Evolutionary conservation across 2,113 vertebrate species (phyloP), one percentile per base, ranked within the genome.

Genomic region (Nothoprocta pentlandii): DNA sequence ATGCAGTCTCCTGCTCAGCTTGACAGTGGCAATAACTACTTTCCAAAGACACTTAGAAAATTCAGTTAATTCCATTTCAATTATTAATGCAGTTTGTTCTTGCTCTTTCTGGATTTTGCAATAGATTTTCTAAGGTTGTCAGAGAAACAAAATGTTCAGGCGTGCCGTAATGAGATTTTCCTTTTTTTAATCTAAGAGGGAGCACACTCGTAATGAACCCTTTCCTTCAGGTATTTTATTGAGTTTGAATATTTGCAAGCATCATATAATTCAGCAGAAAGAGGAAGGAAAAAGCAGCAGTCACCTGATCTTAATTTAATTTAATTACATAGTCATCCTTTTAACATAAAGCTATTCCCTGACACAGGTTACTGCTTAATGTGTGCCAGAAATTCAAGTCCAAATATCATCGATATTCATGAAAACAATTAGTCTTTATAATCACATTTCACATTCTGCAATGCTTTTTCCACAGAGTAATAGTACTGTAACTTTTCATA

Each of bases 161-260:
- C 85, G 5, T 74, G 73, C 85, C 82, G 58, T 47, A 88, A 80
- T 3, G 0, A 92, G 87, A 56, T 21, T 56, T 87, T 79, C 89
- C 74, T 82, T 93, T 91, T 58, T 58, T 32, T 30, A 30, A 70
- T 83, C 85, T 54, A 14, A 34, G 36, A 77, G 23, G 23, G 2
- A 80, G 30, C 63, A 89, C 30, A 5, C 23, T 76, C 46, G 22
- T n/a, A 85, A 42, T 74, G 51, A 80, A 85, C 30, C 47, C 63
- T 85, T 80, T 66, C 59, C 39, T 80, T 89, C 85, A 80, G 36
- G 46, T 83, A 62, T 92, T 89, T 91, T 93, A 77, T 76, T 89
- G 80, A 74, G 59, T 28, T 6, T 70, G 81, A 93, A 87, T 92
- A 90, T 90, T 88, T 74, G 93, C 88, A 69, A 85, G n/a, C 73